Evolutionary conservation across 2,888 invertebrate species (phyloP).

Genomic region (Drosophila melanosoma): DNA sequence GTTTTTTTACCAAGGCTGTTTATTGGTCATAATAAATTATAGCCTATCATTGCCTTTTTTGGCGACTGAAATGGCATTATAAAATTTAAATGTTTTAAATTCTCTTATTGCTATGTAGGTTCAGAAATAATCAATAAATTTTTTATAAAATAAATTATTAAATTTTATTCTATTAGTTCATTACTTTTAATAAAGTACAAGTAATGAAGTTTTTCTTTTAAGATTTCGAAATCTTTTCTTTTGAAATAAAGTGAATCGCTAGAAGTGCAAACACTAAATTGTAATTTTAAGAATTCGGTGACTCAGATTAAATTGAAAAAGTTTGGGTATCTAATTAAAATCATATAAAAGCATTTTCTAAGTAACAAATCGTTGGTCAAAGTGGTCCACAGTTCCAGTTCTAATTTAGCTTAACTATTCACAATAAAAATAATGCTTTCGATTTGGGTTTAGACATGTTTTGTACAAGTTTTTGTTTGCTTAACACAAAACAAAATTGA

Average conservation of each 20-base stretch:
- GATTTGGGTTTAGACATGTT: slow-evolving; percentile 21
- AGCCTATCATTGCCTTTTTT: neutral
- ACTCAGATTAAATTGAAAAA: slow-evolving; percentile 43
- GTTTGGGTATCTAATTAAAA: slow-evolving; percentile 59
- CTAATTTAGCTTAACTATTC: slow-evolving; percentile 4
- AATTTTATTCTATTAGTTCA: neutral
- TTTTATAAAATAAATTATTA: neutral
- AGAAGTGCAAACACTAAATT: slow-evolving; percentile 14
- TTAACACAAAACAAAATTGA: slow-evolving; percentile 36
- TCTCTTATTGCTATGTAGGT: neutral
- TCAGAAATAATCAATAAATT: neutral
- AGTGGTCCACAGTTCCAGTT: slow-evolving; percentile 18
- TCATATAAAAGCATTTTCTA: slow-evolving; percentile 32
- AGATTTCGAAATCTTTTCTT: neutral
- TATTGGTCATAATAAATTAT: neutral
- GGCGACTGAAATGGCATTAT: neutral
- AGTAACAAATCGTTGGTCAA: slow-evolving; percentile 30
- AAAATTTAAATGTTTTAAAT: neutral
- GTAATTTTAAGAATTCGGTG: slow-evolving; percentile 12
- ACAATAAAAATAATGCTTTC: slow-evolving; percentile 30
- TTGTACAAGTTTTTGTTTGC: neutral
- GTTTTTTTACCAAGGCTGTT: neutral
- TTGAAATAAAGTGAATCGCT: slow-evolving; percentile 23
- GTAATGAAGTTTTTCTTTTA: neutral
- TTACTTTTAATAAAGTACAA: neutral